Conservation (phyloP, 2,888 invertebrate genomes). For the Macropis europaea region DNA sequence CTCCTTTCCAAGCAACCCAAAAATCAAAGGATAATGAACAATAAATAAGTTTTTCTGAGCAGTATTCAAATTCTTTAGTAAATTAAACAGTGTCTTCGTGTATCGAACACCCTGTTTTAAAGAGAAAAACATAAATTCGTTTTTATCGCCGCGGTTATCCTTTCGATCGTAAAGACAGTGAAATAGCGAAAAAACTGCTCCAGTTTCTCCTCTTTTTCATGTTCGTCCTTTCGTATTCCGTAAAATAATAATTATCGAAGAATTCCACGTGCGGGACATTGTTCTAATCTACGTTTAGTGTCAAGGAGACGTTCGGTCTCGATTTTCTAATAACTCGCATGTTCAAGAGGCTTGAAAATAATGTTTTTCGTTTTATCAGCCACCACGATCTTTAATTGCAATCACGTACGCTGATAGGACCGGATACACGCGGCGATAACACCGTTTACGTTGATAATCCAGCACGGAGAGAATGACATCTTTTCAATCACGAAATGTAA, state of each 20-base stretch:
- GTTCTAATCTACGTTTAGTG: neutral
- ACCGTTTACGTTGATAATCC: neutral
- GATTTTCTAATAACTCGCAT: neutral
- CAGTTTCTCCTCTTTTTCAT: neutral
- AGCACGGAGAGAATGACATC: neutral
- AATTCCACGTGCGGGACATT: neutral
- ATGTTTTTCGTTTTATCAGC: neutral
- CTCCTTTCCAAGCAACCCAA: too few species aligned
- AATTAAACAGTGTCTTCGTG: too few species aligned
- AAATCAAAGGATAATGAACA: too few species aligned
- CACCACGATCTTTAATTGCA: neutral
- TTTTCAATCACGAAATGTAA: neutral
- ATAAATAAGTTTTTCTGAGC: too few species aligned
- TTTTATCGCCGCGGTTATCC: neutral
- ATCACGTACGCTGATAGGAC: neutral
- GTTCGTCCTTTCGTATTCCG: neutral
- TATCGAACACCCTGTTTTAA: neutral
- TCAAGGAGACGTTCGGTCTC: neutral
- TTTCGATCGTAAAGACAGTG: neutral
- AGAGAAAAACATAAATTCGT: neutral
- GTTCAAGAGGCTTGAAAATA: neutral
- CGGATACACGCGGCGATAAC: neutral
- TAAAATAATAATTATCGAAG: neutral
- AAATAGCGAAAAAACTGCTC: neutral
- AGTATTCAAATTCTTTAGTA: too few species aligned